These are phyloP conservation scores for Notechis scutatus DNA, from an alignment of 2,113 vertebrate species.

Conservation along the genomic window DNA sequence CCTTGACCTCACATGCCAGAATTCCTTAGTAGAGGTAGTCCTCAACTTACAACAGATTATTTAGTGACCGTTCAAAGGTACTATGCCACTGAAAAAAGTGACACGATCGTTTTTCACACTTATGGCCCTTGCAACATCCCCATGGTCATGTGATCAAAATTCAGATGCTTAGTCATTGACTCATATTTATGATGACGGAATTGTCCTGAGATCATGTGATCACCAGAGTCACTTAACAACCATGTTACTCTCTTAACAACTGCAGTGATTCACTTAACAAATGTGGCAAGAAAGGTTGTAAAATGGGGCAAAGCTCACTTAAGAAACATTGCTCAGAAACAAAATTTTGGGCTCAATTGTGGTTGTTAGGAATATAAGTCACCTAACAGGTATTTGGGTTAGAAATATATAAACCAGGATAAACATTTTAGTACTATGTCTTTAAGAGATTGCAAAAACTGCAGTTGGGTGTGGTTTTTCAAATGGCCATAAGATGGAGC, in stretches of 20 bases:
- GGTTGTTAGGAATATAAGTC: not conserved
- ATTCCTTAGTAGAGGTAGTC: not conserved
- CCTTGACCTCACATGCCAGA: too few species aligned
- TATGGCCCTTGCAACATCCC: not conserved
- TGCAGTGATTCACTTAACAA: not conserved
- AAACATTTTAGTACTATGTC: too few species aligned
- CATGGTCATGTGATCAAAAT: not conserved
- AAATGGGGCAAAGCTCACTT: not conserved
- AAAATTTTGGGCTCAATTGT: not conserved
- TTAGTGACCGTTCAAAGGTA: not conserved
- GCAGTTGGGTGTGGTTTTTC: too few species aligned
- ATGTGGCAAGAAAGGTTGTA: not conserved
- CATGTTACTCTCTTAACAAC: not conserved
- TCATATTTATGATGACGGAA: not conserved
- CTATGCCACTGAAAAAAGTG: not conserved
- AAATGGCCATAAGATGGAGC: too few species aligned
- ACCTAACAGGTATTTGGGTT: too few species aligned
- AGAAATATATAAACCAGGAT: too few species aligned
- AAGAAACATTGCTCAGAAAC: not conserved
- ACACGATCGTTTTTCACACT: not conserved
- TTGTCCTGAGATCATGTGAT: not conserved
- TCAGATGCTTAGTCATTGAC: not conserved
- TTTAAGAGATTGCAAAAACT: too few species aligned
- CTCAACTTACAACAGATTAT: not conserved
- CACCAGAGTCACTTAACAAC: not conserved